These are phyloP conservation scores for Hippolais icterina DNA, from an alignment of 2,113 vertebrate genomes.

Conservation along the genomic window DNA sequence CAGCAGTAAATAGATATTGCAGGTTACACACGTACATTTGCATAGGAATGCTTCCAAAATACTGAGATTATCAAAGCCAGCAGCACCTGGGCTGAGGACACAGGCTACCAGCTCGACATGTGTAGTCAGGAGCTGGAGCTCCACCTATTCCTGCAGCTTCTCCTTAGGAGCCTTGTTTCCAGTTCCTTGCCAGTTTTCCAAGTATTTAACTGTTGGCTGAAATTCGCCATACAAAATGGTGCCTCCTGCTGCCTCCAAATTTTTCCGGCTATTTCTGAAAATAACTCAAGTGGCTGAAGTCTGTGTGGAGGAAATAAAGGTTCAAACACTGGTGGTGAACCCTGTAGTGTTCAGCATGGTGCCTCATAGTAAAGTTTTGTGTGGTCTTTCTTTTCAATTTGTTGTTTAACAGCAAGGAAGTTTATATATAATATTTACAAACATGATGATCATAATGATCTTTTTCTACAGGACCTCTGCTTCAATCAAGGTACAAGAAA, in stretches of 20 bases:
- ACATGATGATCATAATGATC: not conserved
- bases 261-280: not conserved
- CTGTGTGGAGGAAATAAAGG: slow-evolving; percentile 11
- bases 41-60: not conserved
- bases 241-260: slow-evolving; percentile 12
- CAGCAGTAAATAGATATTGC: not conserved
- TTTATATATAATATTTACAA: not conserved
- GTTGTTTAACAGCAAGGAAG: not conserved
- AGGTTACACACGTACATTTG: not conserved
- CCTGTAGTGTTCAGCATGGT: not conserved
- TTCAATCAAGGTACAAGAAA: not conserved
- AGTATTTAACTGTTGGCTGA: slow-evolving; percentile 33
- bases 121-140: slow-evolving; percentile 6
- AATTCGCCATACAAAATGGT: not conserved
- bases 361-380: not conserved
- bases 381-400: not conserved
- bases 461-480: slow-evolving; percentile 37
- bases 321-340: not conserved
- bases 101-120: not conserved
- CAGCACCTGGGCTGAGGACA: slow-evolving; percentile 27
- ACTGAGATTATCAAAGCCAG: not conserved
- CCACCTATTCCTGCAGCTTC: slow-evolving; percentile 19
- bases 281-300: not conserved
- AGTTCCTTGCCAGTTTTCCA: not conserved
- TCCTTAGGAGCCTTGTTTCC: slow-evolving; percentile 6